phyloP scores from a whole-genome alignment of 23 tunicate genomes.

The Styela plicata region DNA sequence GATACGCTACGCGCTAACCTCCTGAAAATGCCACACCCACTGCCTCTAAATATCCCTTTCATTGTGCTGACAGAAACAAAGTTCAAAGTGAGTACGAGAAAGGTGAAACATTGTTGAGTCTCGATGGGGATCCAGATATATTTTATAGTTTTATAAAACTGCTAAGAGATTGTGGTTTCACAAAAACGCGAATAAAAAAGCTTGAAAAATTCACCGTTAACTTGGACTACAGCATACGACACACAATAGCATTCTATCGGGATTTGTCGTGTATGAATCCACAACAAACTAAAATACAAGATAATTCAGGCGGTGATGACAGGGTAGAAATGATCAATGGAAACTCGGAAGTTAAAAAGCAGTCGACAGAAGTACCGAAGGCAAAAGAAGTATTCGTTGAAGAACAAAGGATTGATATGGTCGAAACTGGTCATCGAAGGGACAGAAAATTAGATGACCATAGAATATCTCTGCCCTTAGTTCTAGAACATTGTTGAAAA shows the following conservation, averaged over 20 bases:
- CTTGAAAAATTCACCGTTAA: conserved; percentile 62
- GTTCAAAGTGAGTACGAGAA: conserved; percentile 13
- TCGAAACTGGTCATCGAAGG: background rate
- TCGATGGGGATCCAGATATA: conserved; percentile 52
- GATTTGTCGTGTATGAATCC: conserved; percentile 19
- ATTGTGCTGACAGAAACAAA: conserved; percentile 21
- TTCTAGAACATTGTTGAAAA: background rate
- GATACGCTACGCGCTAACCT: too few species aligned
- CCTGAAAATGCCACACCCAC: too few species aligned
- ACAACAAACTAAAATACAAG: background rate
- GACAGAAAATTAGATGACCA: background rate
- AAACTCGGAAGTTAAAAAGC: background rate
- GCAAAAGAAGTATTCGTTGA: too few species aligned
- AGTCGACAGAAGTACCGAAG: background rate
- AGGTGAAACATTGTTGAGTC: conserved; percentile 37
- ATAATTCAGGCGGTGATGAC: background rate
- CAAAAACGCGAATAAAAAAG: background rate
- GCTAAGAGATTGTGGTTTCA: conserved; percentile 6
- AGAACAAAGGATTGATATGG: too few species aligned
- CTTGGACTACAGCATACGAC: conserved; percentile 57
- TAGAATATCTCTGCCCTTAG: background rate
- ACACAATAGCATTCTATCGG: conserved; percentile 42
- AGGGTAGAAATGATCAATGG: background rate
- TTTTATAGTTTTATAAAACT: conserved; percentile 30
- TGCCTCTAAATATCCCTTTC: too few species aligned